phyloP scores from a whole-genome alignment of 1,140 invertebrate genomes.

The Harpegnathos saltator region DNA sequence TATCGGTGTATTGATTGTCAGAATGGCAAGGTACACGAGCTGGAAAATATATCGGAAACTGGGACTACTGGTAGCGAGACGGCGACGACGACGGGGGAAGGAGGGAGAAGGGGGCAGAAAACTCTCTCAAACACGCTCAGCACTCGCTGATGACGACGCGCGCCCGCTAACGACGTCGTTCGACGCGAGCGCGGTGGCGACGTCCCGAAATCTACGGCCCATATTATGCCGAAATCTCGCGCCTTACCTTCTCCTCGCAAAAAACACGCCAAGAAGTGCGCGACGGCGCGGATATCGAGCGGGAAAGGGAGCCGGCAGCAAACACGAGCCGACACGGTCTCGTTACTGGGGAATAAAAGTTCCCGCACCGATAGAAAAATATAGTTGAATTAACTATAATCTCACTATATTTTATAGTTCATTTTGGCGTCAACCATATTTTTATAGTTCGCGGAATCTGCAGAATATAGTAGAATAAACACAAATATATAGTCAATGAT shows the following conservation, averaged over 20 bases:
- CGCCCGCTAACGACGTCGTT: slow-evolving; percentile 42
- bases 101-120: slow-evolving; percentile 19
- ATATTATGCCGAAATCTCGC: slow-evolving; percentile 34
- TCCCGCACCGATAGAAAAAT: too few relatives aligned
- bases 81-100: too few relatives aligned
- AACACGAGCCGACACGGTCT: neutral
- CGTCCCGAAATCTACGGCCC: slow-evolving; percentile 38
- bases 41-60: slow-evolving; percentile 69
- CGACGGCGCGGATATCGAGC: neutral
- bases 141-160: slow-evolving; percentile 27
- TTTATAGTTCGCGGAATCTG: too few relatives aligned
- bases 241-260: neutral
- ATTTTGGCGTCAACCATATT: too few relatives aligned
- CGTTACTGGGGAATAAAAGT: neutral
- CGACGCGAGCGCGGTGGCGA: slow-evolving; percentile 7
- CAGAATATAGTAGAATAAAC: too few relatives aligned
- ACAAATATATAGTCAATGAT: too few relatives aligned
- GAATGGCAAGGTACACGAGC: slow-evolving; percentile 46
- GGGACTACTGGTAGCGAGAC: too few relatives aligned
- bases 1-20: slow-evolving; percentile 67
- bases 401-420: too few relatives aligned
- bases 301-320: slow-evolving; percentile 5
- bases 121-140: slow-evolving; percentile 56
- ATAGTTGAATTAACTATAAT: too few relatives aligned
- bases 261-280: neutral